Base-by-base conservation (phyloP, 2,888 invertebrate genomes). In the Cataglyphis rosenhaueri region DNA sequence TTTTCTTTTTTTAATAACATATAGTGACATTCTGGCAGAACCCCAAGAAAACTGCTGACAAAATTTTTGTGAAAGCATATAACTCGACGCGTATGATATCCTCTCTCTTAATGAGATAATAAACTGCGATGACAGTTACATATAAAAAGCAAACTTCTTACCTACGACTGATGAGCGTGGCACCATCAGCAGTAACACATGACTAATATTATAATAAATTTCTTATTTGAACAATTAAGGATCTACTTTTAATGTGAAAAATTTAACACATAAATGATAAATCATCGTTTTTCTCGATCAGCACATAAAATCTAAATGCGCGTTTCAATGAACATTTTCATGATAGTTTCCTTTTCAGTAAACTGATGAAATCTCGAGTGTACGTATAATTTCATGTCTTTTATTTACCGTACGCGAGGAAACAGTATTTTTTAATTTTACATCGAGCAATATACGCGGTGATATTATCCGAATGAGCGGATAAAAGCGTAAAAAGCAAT, bases 41-140 rank as follows among this genome's bases (percentile, higher is more conserved):
- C 25, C 38, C 87, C 88, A 90, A 81, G 85, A 83, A 88, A 90
- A 87, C 84, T 84, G 90, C 90, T 88, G 89, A 89, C 90, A 86
- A 85, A 73, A 85, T 85, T 88, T 89, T 76, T 81, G 48, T 57
- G 62, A 76, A 79, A 61, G 83, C 82, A 87, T 85, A 83, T 76
- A 82, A 71, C 82, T 65, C 73, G 81, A 78, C 82, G 83, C 82
- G 84, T 79, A 81, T 83, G 83, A 84, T 81, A 84, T 70, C 66
- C 18, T 65, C 81, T 76, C 55, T 76, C 55, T 65, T 85, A 88
- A 86, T 86, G 81, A 82, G 75, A 81, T 83, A 82, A 71, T 79
- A 82, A 88, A 85, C 85, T 82, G 81, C 25, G 71, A 52, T 75
- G 61, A 64, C 83, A 81, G 41, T 52, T 35, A 35, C 32, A 48